Base-by-base conservation (phyloP, 2,113 vertebrate genomes). In the Lophura nycthemera region DNA sequence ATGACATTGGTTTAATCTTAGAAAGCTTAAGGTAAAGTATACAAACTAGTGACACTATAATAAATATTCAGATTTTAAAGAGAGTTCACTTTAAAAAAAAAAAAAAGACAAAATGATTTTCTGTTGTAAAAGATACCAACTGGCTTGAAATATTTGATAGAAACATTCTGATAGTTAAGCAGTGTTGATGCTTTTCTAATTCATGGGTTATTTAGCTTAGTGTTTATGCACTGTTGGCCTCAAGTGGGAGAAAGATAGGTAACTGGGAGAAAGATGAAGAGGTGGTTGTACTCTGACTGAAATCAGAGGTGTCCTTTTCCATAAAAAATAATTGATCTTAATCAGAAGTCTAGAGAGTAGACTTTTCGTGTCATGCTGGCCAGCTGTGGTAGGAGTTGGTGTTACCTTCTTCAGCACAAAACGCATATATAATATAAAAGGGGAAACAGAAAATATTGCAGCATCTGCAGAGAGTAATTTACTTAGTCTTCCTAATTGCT, bases 401-500 rank as follows among this genome's bases (percentile, higher is more conserved):
- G 17, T 67, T 90, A n/a, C 8, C 6, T 75, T 47, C 32, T 87
- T 80, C 77, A 70, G 36, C 24, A 10, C 29, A 85, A n/a, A 38
- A 34, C 27, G 14, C n/a, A 43, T 32, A 32, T 82, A 3, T 56
- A 40, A 32, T 82, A 3, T 56, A 40, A 66, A 21, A 74, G 71
- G 85, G 89, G 61, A 92, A 90, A 66, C 19, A 69, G 54, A 18
- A 69, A 87, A 70, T 22, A 92, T 43, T 40, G 16, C 12, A 64
- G 19, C 65, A 74, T 85, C 81, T 93, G 4, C 42, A 91, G 69
- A 72, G 52, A 63, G 80, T 97, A 88, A 96, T 95, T 93, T 88
- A 86, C 72, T 90, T 92, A 47, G 43, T 30, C 19, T 92, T 60
- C 72, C 76, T 94, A 96, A 89, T 93, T 90, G 70, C 61, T 75